phyloP scores from a whole-genome alignment of 2,797 vertebrate species.

The Myotis findleyi region DNA sequence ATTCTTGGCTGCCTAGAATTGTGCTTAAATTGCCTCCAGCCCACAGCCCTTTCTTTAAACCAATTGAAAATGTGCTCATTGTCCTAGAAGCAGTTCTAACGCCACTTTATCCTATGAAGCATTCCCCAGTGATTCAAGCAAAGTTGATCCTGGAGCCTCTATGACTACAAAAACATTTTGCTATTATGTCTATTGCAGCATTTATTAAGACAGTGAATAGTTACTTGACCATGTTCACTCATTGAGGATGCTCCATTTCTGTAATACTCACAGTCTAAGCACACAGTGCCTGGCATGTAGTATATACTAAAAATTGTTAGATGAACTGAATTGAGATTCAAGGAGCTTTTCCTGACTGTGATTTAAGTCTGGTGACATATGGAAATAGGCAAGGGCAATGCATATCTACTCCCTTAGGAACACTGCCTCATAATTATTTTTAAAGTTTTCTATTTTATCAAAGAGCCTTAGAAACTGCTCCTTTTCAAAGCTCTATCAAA shows the following conservation, averaged over 20 bases:
- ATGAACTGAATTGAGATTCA: slow-evolving; percentile 70
- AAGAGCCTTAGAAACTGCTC: slow-evolving; percentile 70
- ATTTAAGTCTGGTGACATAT: slow-evolving; percentile 60
- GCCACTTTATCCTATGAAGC: not conserved
- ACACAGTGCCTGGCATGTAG: not conserved
- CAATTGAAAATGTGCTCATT: not conserved
- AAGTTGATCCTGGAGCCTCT: not conserved
- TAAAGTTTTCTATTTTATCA: slow-evolving; percentile 80
- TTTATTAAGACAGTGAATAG: not conserved
- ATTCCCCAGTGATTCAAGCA: not conserved
- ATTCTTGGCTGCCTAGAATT: not conserved
- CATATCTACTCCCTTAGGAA: slow-evolving; percentile 68
- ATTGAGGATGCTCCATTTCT: not conserved
- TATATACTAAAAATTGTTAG: not conserved
- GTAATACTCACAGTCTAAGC: not conserved
- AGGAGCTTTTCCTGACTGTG: slow-evolving; percentile 6
- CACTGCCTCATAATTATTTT: slow-evolving; percentile 78
- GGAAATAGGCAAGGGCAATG: slow-evolving; percentile 65
- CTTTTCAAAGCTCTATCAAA: slow-evolving; percentile 75
- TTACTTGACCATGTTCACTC: not conserved
- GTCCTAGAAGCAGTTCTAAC: not conserved
- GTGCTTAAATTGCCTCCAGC: not conserved
- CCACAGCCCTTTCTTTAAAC: not conserved
- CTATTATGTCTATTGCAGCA: not conserved
- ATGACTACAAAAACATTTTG: not conserved